Evolutionary conservation across 2,797 vertebrate genomes (phyloP).

Genomic region (Cryptoprocta ferox): DNA sequence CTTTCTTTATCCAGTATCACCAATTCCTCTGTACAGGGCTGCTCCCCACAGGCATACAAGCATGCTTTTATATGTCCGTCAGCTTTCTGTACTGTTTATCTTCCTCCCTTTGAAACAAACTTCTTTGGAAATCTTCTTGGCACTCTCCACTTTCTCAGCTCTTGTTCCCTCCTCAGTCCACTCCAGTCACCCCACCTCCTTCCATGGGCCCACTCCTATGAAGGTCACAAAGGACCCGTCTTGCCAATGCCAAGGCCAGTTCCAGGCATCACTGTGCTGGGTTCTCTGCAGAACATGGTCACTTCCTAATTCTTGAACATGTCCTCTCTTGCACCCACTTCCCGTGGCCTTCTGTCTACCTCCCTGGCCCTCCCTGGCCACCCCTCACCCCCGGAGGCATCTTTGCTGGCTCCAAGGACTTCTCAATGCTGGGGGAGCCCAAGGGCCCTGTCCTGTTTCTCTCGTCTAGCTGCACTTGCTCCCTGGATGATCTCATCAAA

Average conservation of each 20-base stretch:
- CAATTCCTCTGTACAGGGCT: no score
- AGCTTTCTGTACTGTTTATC: background rate
- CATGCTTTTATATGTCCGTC: background rate
- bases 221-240: background rate
- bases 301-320: background rate
- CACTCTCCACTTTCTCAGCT: fast-evolving
- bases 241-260: background rate
- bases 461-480: background rate
- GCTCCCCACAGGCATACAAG: background rate
- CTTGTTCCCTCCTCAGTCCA: background rate
- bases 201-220: background rate
- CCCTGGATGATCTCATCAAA: background rate
- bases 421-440: background rate
- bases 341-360: no score
- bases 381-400: no score
- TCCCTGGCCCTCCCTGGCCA: background rate
- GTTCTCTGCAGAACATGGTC: no score
- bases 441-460: background rate
- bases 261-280: background rate
- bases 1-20: background rate
- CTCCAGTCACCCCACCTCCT: background rate
- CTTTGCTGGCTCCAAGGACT: background rate
- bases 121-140: background rate
- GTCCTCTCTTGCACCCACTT: fast-evolving
- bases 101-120: background rate